Conservation (phyloP, 2,888 invertebrate genomes). For the Kryphioiulus occultus region DNA sequence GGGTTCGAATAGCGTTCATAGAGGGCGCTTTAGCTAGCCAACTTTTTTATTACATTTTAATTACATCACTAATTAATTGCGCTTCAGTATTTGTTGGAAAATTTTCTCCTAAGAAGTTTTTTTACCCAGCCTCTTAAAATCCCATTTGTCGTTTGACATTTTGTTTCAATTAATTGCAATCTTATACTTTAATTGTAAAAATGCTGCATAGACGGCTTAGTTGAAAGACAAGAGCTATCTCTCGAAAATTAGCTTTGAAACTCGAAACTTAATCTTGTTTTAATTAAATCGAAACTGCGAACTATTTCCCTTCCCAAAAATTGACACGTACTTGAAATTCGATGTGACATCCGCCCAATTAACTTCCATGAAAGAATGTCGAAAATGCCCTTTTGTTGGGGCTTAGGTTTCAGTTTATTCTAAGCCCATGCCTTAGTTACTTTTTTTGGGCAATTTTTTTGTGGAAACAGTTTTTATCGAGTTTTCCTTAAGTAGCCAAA, state of each 20-base stretch:
- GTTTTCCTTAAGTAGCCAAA: no score
- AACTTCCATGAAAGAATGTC: background rate
- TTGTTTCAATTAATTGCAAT: constrained; percentile 33
- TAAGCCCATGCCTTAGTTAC: background rate
- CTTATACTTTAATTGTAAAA: background rate
- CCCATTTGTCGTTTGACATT: background rate
- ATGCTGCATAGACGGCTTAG: background rate
- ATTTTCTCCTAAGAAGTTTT: background rate
- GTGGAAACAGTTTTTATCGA: no score
- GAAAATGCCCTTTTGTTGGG: background rate
- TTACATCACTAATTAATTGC: background rate
- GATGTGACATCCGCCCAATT: constrained; percentile 14
- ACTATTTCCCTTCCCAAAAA: constrained; percentile 18
- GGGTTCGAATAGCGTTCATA: background rate
- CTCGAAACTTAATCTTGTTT: constrained; percentile 9
- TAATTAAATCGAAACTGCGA: constrained; percentile 32
- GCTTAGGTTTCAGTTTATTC: no score
- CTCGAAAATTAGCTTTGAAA: background rate
- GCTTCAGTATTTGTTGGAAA: background rate
- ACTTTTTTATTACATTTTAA: background rate
- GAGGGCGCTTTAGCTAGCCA: background rate
- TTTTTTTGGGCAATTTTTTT: no score
- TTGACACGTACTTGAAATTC: background rate
- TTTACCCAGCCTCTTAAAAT: background rate
- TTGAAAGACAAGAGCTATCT: background rate